Conservation (phyloP, 2,797 vertebrate species). For the Parotocinclus haroldoi region DNA sequence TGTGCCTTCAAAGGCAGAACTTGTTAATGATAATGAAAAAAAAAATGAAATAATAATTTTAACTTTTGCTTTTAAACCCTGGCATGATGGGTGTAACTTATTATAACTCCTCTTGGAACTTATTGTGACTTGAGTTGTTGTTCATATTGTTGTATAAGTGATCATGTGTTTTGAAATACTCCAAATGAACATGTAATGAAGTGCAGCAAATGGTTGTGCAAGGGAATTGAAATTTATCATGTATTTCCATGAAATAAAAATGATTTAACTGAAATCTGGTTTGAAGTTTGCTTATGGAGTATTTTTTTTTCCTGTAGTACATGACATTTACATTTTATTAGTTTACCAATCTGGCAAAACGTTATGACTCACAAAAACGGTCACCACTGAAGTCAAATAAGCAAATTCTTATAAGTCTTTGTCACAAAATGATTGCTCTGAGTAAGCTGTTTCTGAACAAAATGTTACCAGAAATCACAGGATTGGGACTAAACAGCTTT, state of each 20-base stretch:
- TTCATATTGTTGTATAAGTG: slow-evolving; percentile 83
- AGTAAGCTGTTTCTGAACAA: too few species aligned
- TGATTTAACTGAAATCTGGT: slow-evolving; percentile 63
- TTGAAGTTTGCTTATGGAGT: neutral
- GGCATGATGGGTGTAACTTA: slow-evolving; percentile 83
- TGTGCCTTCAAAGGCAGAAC: slow-evolving; percentile 66
- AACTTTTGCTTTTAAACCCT: slow-evolving; percentile 70
- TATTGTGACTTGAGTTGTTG: slow-evolving; percentile 80
- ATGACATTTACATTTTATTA: neutral
- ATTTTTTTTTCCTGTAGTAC: neutral
- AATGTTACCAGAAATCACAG: too few species aligned
- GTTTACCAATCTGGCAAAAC: neutral
- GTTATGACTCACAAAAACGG: too few species aligned
- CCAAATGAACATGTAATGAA: slow-evolving; percentile 65
- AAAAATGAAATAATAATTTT: slow-evolving; percentile 55
- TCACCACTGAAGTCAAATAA: too few species aligned
- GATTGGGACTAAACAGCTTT: too few species aligned
- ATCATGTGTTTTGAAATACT: slow-evolving; percentile 76
- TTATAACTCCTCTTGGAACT: slow-evolving; percentile 74
- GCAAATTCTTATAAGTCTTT: too few species aligned
- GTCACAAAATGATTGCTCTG: too few species aligned
- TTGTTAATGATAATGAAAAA: slow-evolving; percentile 54
- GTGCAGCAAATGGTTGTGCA: slow-evolving; percentile 74
- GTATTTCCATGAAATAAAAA: slow-evolving; percentile 85
- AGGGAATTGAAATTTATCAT: slow-evolving; percentile 73